These are phyloP conservation scores for Diceros bicornis DNA, from an alignment of 2,797 vertebrate genomes.

Conservation along the genomic window DNA sequence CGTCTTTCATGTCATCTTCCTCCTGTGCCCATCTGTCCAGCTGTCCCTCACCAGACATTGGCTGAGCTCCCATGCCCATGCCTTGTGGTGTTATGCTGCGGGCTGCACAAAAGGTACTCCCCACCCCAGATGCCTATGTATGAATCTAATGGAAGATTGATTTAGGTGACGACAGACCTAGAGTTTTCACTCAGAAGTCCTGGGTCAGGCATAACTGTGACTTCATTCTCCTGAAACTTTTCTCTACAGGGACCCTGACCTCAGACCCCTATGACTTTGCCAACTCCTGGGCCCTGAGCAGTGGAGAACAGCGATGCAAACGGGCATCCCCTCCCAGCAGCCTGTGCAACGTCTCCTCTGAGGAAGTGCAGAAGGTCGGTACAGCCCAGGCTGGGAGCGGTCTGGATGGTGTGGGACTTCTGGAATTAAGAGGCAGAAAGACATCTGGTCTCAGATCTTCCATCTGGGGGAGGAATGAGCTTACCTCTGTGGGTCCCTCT, in stretches of 20 bases:
- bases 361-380: slow-evolving; percentile 89
- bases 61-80: background rate
- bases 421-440: background rate
- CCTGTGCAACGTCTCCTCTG: slow-evolving; percentile 93
- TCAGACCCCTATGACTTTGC: slow-evolving; percentile 95
- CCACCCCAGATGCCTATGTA: background rate
- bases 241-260: slow-evolving; percentile 92
- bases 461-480: background rate
- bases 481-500: background rate
- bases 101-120: background rate
- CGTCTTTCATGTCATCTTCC: background rate
- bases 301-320: slow-evolving; percentile 91
- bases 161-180: background rate
- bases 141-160: background rate
- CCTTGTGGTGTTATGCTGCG: background rate
- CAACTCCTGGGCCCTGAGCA: slow-evolving; percentile 97
- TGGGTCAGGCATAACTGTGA: background rate
- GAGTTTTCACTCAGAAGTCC: background rate
- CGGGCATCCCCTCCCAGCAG: slow-evolving; percentile 91
- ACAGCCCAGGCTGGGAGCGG: rapidly evolving
- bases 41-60: rapidly evolving
- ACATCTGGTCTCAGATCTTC: background rate
- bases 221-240: background rate
- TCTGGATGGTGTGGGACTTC: background rate
- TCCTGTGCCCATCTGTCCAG: background rate